phyloP scores from a whole-genome alignment of 2,888 invertebrate genomes.

The Plebejus anna region DNA sequence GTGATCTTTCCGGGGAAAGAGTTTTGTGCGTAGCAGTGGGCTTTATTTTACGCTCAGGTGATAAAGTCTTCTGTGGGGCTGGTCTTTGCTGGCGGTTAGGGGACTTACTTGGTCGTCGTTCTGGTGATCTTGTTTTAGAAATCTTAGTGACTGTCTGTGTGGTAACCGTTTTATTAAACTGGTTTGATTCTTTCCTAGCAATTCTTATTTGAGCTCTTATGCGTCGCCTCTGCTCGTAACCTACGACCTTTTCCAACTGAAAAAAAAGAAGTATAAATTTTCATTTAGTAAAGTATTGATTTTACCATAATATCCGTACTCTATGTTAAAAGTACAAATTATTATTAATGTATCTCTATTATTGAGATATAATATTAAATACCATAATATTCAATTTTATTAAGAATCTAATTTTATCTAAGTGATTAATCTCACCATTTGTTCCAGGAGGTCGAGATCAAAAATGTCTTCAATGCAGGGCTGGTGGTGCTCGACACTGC shows the following conservation, averaged over 20 bases:
- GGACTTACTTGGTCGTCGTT: conserved; percentile 41
- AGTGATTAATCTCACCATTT: conserved; percentile 70
- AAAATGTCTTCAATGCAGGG: conserved; percentile 86
- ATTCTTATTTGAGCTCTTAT: conserved; percentile 88
- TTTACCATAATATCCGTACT: too few relatives aligned
- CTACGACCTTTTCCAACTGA: conserved; percentile 86
- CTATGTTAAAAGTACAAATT: too few relatives aligned
- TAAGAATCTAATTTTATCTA: not conserved
- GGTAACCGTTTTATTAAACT: conserved; percentile 45
- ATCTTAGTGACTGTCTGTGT: conserved; percentile 47
- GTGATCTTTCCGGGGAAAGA: conserved; percentile 49
- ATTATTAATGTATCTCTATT: too few relatives aligned
- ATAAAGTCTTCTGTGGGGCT: conserved; percentile 34
- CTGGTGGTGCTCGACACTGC: conserved; percentile 70
- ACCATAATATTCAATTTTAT: not conserved
- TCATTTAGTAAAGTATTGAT: not conserved
- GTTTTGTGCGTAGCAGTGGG: conserved; percentile 43
- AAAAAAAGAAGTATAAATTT: conserved; percentile 43
- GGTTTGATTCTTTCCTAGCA: conserved; percentile 80
- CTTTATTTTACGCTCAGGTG: conserved; percentile 50
- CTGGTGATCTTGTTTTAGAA: conserved; percentile 45
- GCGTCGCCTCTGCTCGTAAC: conserved; percentile 87
- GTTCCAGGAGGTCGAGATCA: conserved; percentile 84
- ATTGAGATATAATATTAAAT: too few relatives aligned
- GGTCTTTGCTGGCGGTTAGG: conserved; percentile 46